Percentiles rank a stretch among this genome's conserved stretches.
Evolutionary conservation across 2,113 vertebrate species (phyloP).

Genomic region (Macrotus californicus): DNA sequence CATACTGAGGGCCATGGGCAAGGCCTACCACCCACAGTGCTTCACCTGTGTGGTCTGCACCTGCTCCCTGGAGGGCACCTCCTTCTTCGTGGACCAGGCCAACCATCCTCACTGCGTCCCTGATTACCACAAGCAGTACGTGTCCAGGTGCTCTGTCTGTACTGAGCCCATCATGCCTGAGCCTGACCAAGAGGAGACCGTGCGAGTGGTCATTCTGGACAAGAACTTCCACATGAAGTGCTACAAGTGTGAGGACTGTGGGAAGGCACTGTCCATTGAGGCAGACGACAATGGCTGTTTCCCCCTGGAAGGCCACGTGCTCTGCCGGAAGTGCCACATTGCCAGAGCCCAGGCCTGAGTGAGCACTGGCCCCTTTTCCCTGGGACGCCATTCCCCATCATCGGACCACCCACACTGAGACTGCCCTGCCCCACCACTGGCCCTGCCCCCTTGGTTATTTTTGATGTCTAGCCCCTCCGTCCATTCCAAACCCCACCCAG

Average conservation of each 20-base stretch:
- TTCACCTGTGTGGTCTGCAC: constrained; percentile 93
- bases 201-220: constrained; percentile 94
- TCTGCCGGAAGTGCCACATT: constrained; percentile 95
- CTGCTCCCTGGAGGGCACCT: constrained; percentile 90
- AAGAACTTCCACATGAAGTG: constrained; percentile 99
- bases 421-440: constrained; percentile 39
- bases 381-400: neutral
- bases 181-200: constrained; percentile 92
- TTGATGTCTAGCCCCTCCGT: neutral
- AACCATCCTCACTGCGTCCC: constrained; percentile 94
- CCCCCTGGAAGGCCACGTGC: constrained; percentile 90
- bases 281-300: constrained; percentile 94
- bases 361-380: neutral
- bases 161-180: constrained; percentile 94
- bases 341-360: constrained; percentile 85
- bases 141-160: constrained; percentile 94
- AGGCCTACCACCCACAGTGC: constrained; percentile 93
- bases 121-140: constrained; percentile 96
- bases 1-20: constrained; percentile 94
- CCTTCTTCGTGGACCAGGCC: constrained; percentile 94
- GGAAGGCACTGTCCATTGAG: constrained; percentile 93
- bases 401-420: constrained; percentile 46
- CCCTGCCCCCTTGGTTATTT: constrained; percentile 7
- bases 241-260: constrained; percentile 97
- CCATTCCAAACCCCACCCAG: neutral